Evolutionary conservation across 2,888 invertebrate species (phyloP), one percentile per base, ranked within the genome.

Genomic region (Incurvaria masculella): DNA sequence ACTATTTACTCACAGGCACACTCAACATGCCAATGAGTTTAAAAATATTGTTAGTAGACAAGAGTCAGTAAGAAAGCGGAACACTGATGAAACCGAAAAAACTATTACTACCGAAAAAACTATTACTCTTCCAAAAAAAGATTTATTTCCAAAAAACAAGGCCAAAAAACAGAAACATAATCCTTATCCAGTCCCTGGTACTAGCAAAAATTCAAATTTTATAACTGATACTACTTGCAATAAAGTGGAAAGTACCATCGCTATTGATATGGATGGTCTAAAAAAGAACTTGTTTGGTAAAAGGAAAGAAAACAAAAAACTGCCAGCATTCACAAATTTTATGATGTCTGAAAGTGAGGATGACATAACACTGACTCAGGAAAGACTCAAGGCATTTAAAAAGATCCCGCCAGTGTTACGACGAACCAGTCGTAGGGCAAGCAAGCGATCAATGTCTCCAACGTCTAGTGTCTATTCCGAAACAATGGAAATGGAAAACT

Each of bases 291-390:
- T 76, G 10, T 76, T 76, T 51, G 69, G 69, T 2, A 63, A 63
- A 39, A 57, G 60, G 42, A 57, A 57, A 8, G 59, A 56, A 6
- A 57, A 54, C 5, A 74, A 72, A 61, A 57, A 69, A 21, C 74
- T 71, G 51, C 72, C 72, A 49, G 69, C 69, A 55, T 72, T 71
- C 57, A 62, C 66, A 1, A 64, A 73, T 51, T 73, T 73, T 41
- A 58, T 75, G 54, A 59, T 61, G 11, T 66, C 72, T 6, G 75
- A 75, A 27, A 72, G 69, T 61, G 75, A 74, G 48, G 69, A 71
- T 51, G 76, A 74, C 53, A 62, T 68, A 19, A 59, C 68, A 1
- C 70, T 74, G 16, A 65, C 72, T 44, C 64, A 70, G 50, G 62
- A 69, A 1, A 67, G 61, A 56, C 55, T 69, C 1, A 71, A 72